Conservation (phyloP, 2,113 vertebrate genomes). For the Gorsachius goisagi region DNA sequence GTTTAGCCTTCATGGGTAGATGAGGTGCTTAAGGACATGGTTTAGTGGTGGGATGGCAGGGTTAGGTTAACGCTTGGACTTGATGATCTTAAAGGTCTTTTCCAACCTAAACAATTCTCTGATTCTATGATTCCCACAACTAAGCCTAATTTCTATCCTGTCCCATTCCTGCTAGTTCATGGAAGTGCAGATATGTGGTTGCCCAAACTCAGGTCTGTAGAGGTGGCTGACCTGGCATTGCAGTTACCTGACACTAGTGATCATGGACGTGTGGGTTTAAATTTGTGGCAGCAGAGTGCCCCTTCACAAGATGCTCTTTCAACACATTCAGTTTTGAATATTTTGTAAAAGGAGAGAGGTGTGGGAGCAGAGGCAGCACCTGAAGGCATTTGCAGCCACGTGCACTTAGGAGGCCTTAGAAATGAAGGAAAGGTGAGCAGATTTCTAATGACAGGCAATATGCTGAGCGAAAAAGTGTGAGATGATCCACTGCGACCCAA, state of each 20-base stretch:
- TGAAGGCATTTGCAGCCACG: not conserved
- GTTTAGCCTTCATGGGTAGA: not conserved
- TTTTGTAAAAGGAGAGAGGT: not conserved
- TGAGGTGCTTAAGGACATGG: no score
- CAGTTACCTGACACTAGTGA: not conserved
- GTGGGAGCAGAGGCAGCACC: not conserved
- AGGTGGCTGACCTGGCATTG: not conserved
- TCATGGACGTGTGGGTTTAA: not conserved
- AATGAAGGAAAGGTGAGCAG: conserved; percentile 29
- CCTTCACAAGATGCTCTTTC: not conserved
- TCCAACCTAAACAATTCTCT: no score
- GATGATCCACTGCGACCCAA: not conserved
- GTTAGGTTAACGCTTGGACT: no score
- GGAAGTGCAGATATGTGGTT: not conserved
- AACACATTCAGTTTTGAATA: not conserved
- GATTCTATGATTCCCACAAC: not conserved
- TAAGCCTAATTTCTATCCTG: not conserved
- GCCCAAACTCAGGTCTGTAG: not conserved
- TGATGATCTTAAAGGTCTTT: no score
- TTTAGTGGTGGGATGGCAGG: no score
- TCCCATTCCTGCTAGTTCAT: not conserved
- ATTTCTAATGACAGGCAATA: conserved; percentile 53
- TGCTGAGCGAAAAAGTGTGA: conserved; percentile 13
- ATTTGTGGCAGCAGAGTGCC: not conserved
- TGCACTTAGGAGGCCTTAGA: not conserved